Evolutionary conservation across 2,888 invertebrate species (phyloP).

Genomic region (Drosophila falleni): DNA sequence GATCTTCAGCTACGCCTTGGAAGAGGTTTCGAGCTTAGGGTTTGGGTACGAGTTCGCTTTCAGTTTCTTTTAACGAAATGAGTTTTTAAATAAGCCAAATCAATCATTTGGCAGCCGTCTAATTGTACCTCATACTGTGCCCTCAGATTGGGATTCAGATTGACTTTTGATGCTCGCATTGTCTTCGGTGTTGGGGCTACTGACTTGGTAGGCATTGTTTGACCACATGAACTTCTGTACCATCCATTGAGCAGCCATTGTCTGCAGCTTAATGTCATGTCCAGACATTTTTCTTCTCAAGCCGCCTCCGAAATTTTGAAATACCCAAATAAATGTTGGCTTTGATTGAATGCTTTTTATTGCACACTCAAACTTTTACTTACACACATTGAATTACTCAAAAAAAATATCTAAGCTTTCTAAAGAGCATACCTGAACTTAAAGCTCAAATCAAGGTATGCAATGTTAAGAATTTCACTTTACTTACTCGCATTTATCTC

Average conservation of each 20-base stretch:
- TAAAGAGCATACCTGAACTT: neutral
- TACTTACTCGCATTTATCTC: constrained; percentile 14
- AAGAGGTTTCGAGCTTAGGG: constrained; percentile 12
- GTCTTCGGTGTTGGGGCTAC: constrained; percentile 63
- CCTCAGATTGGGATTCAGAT: constrained; percentile 33
- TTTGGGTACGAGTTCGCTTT: constrained; percentile 29
- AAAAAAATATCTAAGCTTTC: constrained; percentile 4
- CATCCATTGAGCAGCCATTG: constrained; percentile 42
- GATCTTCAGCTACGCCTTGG: constrained; percentile 46
- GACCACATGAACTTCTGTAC: constrained; percentile 51
- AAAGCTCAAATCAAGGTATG: neutral
- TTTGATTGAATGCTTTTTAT: constrained; percentile 45
- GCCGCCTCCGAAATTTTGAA: constrained; percentile 38
- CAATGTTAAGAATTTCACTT: constrained; percentile 5
- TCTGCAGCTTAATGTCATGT: constrained; percentile 62
- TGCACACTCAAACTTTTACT: constrained; percentile 1
- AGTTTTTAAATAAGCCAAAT: constrained; percentile 75
- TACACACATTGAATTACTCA: neutral
- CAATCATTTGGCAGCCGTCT: constrained; percentile 72
- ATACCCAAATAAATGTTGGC: constrained; percentile 20
- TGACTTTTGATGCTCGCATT: constrained; percentile 44
- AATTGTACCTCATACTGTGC: constrained; percentile 57
- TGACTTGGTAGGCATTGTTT: constrained; percentile 48
- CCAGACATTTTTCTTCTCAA: constrained; percentile 46
- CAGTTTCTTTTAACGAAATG: constrained; percentile 62